phyloP scores from a whole-genome alignment of 2,113 vertebrate species.

The Formicarius rufipectus region DNA sequence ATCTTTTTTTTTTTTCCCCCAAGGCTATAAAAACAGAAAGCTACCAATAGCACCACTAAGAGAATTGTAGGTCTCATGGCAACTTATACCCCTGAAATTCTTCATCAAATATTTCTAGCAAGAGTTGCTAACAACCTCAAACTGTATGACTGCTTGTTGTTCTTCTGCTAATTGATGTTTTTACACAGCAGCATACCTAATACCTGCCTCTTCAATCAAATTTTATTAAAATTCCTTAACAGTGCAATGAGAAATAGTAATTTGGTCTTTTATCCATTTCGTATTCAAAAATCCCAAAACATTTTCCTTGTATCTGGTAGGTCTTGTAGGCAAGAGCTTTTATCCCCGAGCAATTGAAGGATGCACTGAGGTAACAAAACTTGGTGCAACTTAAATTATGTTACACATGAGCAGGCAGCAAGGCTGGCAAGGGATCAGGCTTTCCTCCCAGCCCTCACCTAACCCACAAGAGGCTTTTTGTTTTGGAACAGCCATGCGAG shows the following conservation, averaged over 20 bases:
- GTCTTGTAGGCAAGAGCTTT: not conserved
- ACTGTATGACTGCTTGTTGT: not conserved
- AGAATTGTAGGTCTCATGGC: not conserved
- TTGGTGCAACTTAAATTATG: not conserved
- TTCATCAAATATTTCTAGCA: conserved; percentile 5
- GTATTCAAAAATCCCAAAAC: not conserved
- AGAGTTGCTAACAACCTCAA: not conserved
- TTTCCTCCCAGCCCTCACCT: not conserved
- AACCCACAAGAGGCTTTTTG: not conserved
- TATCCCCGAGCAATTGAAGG: not conserved
- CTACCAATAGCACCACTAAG: not conserved
- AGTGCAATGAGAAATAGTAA: not conserved
- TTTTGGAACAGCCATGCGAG: not conserved
- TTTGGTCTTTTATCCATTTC: not conserved
- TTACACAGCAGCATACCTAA: not conserved
- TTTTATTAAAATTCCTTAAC: not conserved
- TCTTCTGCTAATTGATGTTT: conserved; percentile 4
- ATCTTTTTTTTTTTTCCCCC: not conserved
- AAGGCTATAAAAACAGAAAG: not conserved
- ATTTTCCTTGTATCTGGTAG: not conserved
- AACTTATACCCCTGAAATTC: not conserved
- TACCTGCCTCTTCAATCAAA: not conserved
- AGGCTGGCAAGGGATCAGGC: not conserved
- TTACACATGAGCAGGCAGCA: not conserved
- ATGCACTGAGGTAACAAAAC: not conserved